phyloP scores from a whole-genome alignment of 2,888 invertebrate species.

The Caenorhabditis doughertyi region DNA sequence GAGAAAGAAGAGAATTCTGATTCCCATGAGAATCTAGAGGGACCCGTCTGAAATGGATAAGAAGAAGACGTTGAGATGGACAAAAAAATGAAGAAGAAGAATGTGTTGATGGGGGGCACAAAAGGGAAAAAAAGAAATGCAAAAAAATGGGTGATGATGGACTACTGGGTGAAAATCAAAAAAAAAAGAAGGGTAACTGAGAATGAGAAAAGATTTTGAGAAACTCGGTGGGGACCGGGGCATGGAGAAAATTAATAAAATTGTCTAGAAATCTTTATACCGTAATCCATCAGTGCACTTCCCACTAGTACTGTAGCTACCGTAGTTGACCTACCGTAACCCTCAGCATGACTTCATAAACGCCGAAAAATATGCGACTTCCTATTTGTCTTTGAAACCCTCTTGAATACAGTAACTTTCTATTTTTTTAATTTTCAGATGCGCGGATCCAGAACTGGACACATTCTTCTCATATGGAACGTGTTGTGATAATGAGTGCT shows the following conservation, averaged over 20 bases:
- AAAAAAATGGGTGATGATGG: constrained; percentile 43
- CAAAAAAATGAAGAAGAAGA: constrained; percentile 23
- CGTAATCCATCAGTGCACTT: too few species aligned
- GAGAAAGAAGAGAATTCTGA: not conserved
- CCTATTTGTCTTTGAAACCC: too few species aligned
- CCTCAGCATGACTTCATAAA: too few species aligned
- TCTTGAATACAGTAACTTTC: not conserved
- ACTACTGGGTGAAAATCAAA: too few species aligned
- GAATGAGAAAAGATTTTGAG: too few species aligned
- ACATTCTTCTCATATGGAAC: constrained; percentile 70
- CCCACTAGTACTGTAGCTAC: too few species aligned
- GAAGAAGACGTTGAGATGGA: constrained; percentile 8
- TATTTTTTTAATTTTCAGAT: constrained; percentile 64
- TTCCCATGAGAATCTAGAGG: constrained; percentile 19
- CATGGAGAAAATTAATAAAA: too few species aligned
- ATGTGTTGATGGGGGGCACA: constrained; percentile 26
- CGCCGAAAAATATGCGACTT: too few species aligned
- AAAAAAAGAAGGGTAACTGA: not conserved
- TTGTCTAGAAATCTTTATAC: too few species aligned
- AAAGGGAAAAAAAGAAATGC: not conserved
- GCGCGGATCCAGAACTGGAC: constrained; percentile 68
- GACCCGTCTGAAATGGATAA: constrained; percentile 37
- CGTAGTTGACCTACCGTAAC: too few species aligned
- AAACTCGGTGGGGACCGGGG: too few species aligned
- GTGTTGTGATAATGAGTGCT: constrained; percentile 74